These are phyloP conservation scores for Leptarthrus brevirostris DNA, from an alignment of 2,888 invertebrate genomes.

Conservation along the genomic window DNA sequence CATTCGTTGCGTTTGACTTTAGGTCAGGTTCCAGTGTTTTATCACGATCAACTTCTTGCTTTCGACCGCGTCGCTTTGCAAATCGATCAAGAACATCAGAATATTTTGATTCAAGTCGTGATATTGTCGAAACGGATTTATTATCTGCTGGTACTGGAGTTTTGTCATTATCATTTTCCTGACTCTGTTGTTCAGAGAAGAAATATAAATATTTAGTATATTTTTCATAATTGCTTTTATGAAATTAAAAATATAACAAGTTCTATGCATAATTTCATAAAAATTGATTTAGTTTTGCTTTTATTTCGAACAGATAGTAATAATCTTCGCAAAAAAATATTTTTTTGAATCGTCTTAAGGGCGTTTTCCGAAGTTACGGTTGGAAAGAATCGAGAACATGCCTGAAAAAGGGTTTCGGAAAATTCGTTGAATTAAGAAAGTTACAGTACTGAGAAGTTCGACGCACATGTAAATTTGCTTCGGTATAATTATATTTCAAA, in stretches of 20 bases:
- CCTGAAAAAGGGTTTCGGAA: too few relatives aligned
- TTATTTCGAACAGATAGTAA: not conserved
- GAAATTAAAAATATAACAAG: too few relatives aligned
- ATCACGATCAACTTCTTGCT: conserved; percentile 72
- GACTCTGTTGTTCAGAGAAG: conserved; percentile 56
- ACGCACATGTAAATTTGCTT: too few relatives aligned
- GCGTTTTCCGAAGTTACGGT: too few relatives aligned
- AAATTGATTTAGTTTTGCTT: not conserved
- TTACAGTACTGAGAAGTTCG: too few relatives aligned
- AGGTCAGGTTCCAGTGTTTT: conserved; percentile 76
- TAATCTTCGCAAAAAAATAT: too few relatives aligned
- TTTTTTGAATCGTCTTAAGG: too few relatives aligned
- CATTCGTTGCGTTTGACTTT: conserved; percentile 58
- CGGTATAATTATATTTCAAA: too few relatives aligned
- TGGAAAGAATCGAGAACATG: too few relatives aligned
- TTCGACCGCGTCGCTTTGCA: conserved; percentile 70
- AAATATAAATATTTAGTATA: not conserved
- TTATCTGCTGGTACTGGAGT: conserved; percentile 59
- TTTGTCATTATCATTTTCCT: conserved; percentile 64
- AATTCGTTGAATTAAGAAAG: too few relatives aligned
- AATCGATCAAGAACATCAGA: conserved; percentile 79
- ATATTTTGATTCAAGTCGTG: conserved; percentile 83
- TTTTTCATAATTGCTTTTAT: too few relatives aligned
- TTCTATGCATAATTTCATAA: not conserved
- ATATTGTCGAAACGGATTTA: conserved; percentile 70